A percentile compares a stretch with the other conserved stretches of the same genome.
Conservation (phyloP, 2,888 invertebrate genomes). For the Furcula furcula region DNA sequence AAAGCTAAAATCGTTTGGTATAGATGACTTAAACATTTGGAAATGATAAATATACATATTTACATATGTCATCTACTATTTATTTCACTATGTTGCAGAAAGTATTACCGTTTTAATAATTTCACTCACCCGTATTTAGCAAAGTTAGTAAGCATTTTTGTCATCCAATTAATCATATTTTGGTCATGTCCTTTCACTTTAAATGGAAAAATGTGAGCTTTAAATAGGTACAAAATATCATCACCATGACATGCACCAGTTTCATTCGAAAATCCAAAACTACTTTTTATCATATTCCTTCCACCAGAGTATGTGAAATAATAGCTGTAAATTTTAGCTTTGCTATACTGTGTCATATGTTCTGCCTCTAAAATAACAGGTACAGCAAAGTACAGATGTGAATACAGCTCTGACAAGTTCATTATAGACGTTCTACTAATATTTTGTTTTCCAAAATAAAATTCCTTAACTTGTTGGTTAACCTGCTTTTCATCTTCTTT, state of each 20-base stretch:
- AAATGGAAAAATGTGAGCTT: slow-evolving; percentile 48
- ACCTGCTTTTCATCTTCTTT: slow-evolving; percentile 38
- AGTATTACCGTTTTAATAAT: background rate
- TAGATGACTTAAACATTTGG: too few species aligned
- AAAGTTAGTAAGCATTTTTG: slow-evolving; percentile 63
- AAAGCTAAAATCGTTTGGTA: too few species aligned
- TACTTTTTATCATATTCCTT: slow-evolving; percentile 55
- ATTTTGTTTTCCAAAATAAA: slow-evolving; percentile 69
- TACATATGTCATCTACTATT: too few species aligned
- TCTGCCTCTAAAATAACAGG: slow-evolving; percentile 57
- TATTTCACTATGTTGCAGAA: too few species aligned
- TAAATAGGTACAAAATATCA: slow-evolving; percentile 61
- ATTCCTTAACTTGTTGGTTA: slow-evolving; percentile 45
- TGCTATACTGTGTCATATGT: slow-evolving; percentile 26
- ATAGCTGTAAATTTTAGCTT: slow-evolving; percentile 54
- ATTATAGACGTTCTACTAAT: slow-evolving; percentile 45
- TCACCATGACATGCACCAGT: slow-evolving; percentile 63
- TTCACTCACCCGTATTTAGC: slow-evolving; percentile 60
- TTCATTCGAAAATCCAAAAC: slow-evolving; percentile 35
- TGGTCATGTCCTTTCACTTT: slow-evolving; percentile 42
- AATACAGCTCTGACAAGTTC: slow-evolving; percentile 56
- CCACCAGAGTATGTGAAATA: slow-evolving; percentile 59
- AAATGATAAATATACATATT: too few species aligned
- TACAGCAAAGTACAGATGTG: slow-evolving; percentile 60
- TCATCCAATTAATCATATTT: slow-evolving; percentile 51